Evolutionary conservation across 2,888 invertebrate genomes (phyloP).

Genomic region (Halictus quadricinctus): DNA sequence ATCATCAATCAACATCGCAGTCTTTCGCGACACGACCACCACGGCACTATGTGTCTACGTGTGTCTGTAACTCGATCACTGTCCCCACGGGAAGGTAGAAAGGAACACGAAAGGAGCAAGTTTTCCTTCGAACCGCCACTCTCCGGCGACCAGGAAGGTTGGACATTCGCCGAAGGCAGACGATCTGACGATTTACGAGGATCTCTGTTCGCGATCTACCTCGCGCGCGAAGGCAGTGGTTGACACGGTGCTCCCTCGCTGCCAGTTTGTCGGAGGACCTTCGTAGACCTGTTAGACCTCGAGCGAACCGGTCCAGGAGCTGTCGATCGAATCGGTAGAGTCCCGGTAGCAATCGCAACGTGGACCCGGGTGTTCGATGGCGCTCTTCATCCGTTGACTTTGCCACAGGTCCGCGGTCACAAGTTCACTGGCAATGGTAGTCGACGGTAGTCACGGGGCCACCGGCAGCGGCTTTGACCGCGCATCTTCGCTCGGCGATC

Average conservation of each 20-base stretch:
- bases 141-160: background rate
- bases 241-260: constrained; percentile 30
- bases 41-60: background rate
- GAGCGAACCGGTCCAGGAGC: background rate
- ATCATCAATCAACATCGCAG: constrained; percentile 1
- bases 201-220: constrained; percentile 33
- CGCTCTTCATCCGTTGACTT: background rate
- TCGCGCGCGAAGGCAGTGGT: constrained; percentile 59
- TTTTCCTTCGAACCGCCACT: background rate
- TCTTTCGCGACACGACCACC: background rate
- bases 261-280: background rate
- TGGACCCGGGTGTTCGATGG: background rate
- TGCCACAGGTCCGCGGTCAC: constrained; percentile 23
- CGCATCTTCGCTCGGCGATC: constrained; percentile 33
- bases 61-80: constrained; percentile 28
- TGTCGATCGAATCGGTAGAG: background rate
- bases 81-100: background rate
- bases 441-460: constrained; percentile 5
- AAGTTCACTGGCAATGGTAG: constrained; percentile 32
- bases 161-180: background rate
- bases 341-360: background rate
- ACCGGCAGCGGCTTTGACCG: constrained; percentile 30
- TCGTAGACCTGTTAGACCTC: background rate
- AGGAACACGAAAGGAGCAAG: background rate
- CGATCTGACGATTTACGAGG: background rate